A percentile compares a stretch with the other conserved stretches of the same genome.
These are phyloP conservation scores for Coreius guichenoti DNA, from an alignment of 2,797 vertebrate genomes.

Conservation along the genomic window DNA sequence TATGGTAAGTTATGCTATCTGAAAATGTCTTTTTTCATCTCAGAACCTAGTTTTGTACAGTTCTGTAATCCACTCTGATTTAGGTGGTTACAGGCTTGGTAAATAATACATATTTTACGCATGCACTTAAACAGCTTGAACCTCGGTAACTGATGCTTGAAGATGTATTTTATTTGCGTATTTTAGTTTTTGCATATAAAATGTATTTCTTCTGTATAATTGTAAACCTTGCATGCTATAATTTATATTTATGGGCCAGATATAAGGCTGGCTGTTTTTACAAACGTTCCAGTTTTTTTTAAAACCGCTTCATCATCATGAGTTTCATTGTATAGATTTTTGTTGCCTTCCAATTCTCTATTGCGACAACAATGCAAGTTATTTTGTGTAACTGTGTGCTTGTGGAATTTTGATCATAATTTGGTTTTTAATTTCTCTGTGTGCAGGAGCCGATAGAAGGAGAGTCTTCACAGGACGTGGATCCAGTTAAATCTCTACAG, in stretches of 20 bases:
- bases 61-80: background rate
- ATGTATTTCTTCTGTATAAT: background rate
- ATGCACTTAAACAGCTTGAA: background rate
- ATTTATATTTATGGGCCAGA: background rate
- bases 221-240: background rate
- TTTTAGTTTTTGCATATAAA: background rate
- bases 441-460: constrained; percentile 73
- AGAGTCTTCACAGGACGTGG: constrained; percentile 59
- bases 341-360: background rate
- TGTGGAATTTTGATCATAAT: background rate
- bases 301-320: background rate
- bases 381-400: background rate
- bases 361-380: background rate
- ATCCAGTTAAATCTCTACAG: constrained; percentile 80
- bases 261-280: background rate
- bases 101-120: background rate
- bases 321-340: background rate
- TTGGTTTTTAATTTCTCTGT: background rate
- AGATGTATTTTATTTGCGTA: background rate
- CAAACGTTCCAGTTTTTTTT: background rate
- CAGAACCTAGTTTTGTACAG: background rate
- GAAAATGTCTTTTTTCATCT: background rate
- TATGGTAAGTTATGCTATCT: background rate
- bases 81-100: background rate
- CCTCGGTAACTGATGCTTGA: background rate